These are phyloP conservation scores for Saccostrea glomerata DNA, from an alignment of 1,140 invertebrate genomes.

Conservation along the genomic window DNA sequence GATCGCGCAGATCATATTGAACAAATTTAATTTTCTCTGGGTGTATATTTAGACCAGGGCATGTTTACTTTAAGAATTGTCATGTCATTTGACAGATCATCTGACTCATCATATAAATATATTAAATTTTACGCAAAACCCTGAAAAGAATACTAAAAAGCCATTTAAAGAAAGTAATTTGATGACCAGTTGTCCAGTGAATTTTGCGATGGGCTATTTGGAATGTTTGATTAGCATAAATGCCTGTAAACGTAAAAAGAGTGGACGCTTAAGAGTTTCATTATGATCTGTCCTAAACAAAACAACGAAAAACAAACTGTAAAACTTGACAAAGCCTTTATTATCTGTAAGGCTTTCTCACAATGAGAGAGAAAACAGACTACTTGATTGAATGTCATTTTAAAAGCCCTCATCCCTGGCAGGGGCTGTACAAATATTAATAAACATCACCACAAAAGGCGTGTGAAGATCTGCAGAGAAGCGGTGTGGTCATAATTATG, in stretches of 20 bases:
- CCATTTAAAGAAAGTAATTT: constrained; percentile 29
- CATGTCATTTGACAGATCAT: background rate
- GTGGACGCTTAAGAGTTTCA: background rate
- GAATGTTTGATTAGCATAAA: constrained; percentile 15
- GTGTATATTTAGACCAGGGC: background rate
- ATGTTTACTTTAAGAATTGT: constrained; percentile 30
- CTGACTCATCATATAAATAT: constrained; percentile 30
- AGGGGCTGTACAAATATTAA: constrained; percentile 36
- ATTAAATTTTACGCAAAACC: constrained; percentile 28
- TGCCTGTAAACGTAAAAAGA: background rate
- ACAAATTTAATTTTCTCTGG: background rate
- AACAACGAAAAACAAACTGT: constrained; percentile 34
- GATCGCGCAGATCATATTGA: background rate
- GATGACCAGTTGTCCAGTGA: constrained; percentile 15
- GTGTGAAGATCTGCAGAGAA: background rate
- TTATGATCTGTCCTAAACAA: constrained; percentile 20
- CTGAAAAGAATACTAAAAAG: constrained; percentile 27
- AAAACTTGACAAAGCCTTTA: constrained; percentile 19
- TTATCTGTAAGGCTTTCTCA: background rate
- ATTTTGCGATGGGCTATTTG: constrained; percentile 30
- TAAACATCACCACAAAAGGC: constrained; percentile 30
- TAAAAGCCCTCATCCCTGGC: constrained; percentile 6
- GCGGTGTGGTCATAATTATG: constrained; percentile 3
- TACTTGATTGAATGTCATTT: constrained; percentile 11
- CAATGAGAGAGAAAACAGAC: background rate